Evolutionary conservation across 2,888 invertebrate genomes (phyloP).

Genomic region (Eristalis pertinax): DNA sequence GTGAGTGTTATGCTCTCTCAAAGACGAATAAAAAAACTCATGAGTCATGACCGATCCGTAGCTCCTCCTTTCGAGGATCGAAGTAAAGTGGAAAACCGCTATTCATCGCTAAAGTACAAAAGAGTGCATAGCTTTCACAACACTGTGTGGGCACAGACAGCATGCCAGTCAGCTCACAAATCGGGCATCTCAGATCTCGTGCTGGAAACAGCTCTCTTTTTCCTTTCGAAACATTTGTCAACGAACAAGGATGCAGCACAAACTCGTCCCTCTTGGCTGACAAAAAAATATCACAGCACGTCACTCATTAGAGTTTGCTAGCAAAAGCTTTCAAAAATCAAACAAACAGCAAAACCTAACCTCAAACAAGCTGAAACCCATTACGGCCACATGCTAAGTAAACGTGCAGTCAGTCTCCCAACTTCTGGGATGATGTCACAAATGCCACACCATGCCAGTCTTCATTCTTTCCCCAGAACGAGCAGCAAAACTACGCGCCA

Average conservation of each 20-base stretch:
- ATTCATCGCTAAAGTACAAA: too few species aligned
- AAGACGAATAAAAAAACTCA: too few species aligned
- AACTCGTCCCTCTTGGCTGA: neutral
- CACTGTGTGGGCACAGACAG: too few species aligned
- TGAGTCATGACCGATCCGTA: too few species aligned
- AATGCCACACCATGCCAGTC: neutral
- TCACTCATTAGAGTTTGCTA: neutral
- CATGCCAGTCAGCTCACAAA: too few species aligned
- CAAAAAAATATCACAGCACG: neutral
- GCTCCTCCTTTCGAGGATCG: too few species aligned
- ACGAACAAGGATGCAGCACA: neutral
- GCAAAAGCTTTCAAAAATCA: neutral
- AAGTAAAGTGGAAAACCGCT: too few species aligned
- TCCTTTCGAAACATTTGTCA: neutral
- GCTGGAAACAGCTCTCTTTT: neutral
- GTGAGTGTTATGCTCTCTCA: too few species aligned
- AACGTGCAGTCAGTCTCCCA: neutral
- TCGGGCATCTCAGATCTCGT: neutral
- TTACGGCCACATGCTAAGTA: neutral
- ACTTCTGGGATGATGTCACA: neutral
- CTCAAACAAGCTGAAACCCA: neutral
- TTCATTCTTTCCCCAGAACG: neutral
- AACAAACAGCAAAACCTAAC: neutral
- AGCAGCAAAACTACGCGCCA: neutral
- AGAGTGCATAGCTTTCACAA: too few species aligned